Percentiles rank a stretch among this genome's conserved stretches.
Conservation (phyloP, 2,797 vertebrate species). For the Chanos chanos region DNA sequence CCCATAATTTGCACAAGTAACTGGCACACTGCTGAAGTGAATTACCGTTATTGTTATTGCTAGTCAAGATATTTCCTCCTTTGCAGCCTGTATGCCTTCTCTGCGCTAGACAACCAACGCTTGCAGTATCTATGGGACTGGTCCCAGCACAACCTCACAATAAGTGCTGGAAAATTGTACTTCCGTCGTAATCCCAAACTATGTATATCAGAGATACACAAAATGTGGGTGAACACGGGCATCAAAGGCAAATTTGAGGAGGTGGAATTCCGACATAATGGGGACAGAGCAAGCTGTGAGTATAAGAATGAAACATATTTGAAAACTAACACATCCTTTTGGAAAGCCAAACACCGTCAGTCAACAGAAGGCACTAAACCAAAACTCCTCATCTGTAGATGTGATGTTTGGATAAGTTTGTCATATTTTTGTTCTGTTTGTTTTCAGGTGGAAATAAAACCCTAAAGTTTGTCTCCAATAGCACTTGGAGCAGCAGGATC, state of each 20-base stretch:
- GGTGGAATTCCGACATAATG: constrained; percentile 87
- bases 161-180: constrained; percentile 86
- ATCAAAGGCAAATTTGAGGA: constrained; percentile 82
- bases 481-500: constrained; percentile 85
- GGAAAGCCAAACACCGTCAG: no score
- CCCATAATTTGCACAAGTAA: no score
- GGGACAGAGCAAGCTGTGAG: constrained; percentile 94
- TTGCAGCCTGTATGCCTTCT: constrained; percentile 88
- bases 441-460: constrained; percentile 87
- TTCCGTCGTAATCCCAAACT: constrained; percentile 92
- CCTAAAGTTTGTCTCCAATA: constrained; percentile 86
- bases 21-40: not conserved
- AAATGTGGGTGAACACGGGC: constrained; percentile 90
- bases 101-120: constrained; percentile 92
- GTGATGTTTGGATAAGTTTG: no score
- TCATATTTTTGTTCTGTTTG: no score
- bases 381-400: no score
- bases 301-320: no score
- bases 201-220: constrained; percentile 92
- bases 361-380: no score
- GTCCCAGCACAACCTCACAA: constrained; percentile 94
- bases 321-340: no score
- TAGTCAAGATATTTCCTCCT: not conserved
- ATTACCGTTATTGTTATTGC: not conserved
- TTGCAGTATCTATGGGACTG: constrained; percentile 98